Evolutionary conservation across 2,797 vertebrate genomes (phyloP).

Genomic region (Falco peregrinus): DNA sequence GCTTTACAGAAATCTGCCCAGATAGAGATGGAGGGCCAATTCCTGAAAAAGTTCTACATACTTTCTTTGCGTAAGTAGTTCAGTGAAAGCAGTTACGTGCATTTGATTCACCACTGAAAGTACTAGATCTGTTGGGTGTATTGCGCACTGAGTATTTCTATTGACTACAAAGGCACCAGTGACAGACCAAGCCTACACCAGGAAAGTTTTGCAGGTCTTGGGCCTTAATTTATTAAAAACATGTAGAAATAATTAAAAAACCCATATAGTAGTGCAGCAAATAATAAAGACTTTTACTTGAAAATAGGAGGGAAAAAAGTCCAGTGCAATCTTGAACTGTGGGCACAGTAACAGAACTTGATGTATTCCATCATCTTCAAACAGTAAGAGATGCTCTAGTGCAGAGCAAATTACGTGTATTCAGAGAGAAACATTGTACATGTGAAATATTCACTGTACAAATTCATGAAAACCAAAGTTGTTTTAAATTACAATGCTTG

Average conservation of each 20-base stretch:
- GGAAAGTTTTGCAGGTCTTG: neutral
- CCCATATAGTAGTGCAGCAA: neutral
- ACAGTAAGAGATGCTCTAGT: neutral
- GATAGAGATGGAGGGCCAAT: neutral
- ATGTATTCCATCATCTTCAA: neutral
- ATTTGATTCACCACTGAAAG: neutral
- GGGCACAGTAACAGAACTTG: neutral
- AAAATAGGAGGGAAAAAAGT: neutral
- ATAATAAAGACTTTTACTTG: neutral
- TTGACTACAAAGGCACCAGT: neutral
- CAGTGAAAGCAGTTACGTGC: neutral
- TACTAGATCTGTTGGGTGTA: neutral
- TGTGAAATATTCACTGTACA: neutral
- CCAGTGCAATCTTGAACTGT: neutral
- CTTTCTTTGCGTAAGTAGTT: neutral
- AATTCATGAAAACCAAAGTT: neutral
- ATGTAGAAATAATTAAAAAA: neutral
- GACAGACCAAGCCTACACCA: neutral
- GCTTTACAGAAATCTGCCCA: neutral
- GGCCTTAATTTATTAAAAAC: neutral
- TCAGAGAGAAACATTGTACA: neutral
- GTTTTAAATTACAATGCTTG: neutral
- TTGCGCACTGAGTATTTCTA: neutral
- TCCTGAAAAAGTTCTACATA: neutral
- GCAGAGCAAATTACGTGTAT: neutral